These are phyloP conservation scores for Monodelphis domestica DNA, from an alignment of 2,797 vertebrate species.

Conservation along the genomic window DNA sequence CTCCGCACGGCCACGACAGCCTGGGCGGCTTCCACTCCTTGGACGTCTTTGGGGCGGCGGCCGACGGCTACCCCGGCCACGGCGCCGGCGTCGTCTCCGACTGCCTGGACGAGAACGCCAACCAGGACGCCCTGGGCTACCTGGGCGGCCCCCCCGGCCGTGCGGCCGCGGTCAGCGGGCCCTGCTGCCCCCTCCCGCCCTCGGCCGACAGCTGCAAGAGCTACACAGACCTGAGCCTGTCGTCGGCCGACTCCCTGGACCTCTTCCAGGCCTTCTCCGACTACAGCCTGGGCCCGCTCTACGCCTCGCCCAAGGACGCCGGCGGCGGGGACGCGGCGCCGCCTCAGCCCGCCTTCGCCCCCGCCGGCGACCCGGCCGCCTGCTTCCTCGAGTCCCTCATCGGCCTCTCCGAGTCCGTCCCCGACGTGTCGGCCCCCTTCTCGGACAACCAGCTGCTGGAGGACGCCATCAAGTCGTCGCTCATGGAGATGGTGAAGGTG, in stretches of 20 bases:
- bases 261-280: constrained; percentile 95
- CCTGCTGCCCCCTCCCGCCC: constrained; percentile 76
- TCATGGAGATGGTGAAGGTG: constrained; percentile 94
- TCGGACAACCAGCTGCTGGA: constrained; percentile 96
- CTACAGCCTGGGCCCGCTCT: constrained; percentile 94
- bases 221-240: constrained; percentile 94
- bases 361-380: constrained; percentile 90
- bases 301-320: constrained; percentile 93
- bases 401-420: constrained; percentile 92
- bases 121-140: constrained; percentile 91
- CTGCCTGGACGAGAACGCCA: constrained; percentile 95
- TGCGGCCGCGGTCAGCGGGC: constrained; percentile 82
- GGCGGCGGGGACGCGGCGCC: constrained; percentile 91
- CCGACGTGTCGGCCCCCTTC: constrained; percentile 91
- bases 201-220: constrained; percentile 88
- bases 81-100: constrained; percentile 84
- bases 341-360: constrained; percentile 91
- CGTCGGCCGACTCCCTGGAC: constrained; percentile 95
- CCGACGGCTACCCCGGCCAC: constrained; percentile 69
- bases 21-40: constrained; percentile 89
- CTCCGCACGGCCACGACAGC: constrained; percentile 80
- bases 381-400: constrained; percentile 96
- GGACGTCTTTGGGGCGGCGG: constrained; percentile 89
- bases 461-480: constrained; percentile 93
- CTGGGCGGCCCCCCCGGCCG: constrained; percentile 80